phyloP scores from a whole-genome alignment of 1,140 invertebrate species.

The Carcinoscorpius rotundicauda region DNA sequence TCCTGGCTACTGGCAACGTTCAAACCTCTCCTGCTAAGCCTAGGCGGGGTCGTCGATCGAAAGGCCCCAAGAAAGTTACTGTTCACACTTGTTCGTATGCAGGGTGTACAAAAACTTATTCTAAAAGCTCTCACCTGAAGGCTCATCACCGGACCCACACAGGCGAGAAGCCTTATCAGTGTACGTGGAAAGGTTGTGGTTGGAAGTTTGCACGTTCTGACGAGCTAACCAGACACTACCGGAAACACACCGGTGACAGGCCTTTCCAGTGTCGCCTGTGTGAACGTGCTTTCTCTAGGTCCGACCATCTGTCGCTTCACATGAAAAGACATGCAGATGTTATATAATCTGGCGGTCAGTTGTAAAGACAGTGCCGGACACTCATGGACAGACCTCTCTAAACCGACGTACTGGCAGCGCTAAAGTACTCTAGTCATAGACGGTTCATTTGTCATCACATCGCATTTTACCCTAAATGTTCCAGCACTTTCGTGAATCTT shows the following conservation, averaged over 20 bases:
- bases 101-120: slow-evolving; percentile 55
- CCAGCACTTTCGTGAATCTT: too few relatives aligned
- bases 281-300: slow-evolving; percentile 36
- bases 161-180: slow-evolving; percentile 46
- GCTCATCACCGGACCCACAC: slow-evolving; percentile 50
- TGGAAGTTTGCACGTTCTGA: slow-evolving; percentile 46
- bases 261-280: slow-evolving; percentile 33
- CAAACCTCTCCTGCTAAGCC: too few relatives aligned
- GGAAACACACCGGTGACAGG: slow-evolving; percentile 34
- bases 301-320: slow-evolving; percentile 39
- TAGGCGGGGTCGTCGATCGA: slow-evolving; percentile 30
- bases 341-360: not conserved
- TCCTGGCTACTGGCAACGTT: too few relatives aligned
- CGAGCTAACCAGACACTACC: slow-evolving; percentile 40
- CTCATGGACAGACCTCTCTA: too few relatives aligned
- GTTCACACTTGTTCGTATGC: slow-evolving; percentile 48
- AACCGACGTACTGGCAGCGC: too few relatives aligned
- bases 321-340: slow-evolving; percentile 34
- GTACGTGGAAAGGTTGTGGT: slow-evolving; percentile 43
- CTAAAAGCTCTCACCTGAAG: slow-evolving; percentile 56
- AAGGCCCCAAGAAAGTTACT: slow-evolving; percentile 36
- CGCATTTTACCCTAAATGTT: too few relatives aligned
- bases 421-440: too few relatives aligned
- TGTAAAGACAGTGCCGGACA: too few relatives aligned
- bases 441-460: too few relatives aligned